A percentile compares a stretch with the other conserved stretches of the same genome.
Evolutionary conservation across 2,888 invertebrate genomes (phyloP).

Genomic region (Schizaphis graminum): DNA sequence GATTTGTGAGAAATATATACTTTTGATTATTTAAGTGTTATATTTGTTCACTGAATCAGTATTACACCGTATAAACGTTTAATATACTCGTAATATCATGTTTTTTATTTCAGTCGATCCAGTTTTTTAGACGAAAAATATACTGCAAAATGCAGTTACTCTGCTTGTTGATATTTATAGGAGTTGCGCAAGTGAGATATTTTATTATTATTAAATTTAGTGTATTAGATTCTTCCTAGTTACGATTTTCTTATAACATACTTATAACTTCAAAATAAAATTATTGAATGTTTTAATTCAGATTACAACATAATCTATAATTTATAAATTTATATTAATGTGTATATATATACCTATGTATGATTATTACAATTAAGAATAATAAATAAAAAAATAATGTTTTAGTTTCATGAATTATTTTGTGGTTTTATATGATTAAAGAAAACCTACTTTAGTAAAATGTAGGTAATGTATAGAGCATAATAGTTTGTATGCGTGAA

Average conservation of each 20-base stretch:
- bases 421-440: neutral
- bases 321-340: neutral
- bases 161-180: constrained; percentile 45
- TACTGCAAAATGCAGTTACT: constrained; percentile 44
- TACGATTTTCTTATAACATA: neutral
- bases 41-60: neutral
- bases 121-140: constrained; percentile 28
- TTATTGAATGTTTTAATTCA: neutral
- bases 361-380: neutral
- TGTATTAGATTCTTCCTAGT: neutral
- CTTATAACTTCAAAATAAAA: neutral
- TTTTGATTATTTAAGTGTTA: neutral
- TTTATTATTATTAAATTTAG: constrained; percentile 7
- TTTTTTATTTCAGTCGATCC: constrained; percentile 25
- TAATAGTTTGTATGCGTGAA: neutral
- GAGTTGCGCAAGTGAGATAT: constrained; percentile 48
- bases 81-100: constrained; percentile 5
- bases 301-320: neutral
- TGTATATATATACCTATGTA: neutral
- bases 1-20: constrained; percentile 1
- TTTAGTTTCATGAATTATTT: neutral
- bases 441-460: neutral
- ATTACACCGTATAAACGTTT: neutral
- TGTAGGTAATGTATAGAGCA: neutral
- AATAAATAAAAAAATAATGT: neutral